Evolutionary conservation across 2,888 invertebrate genomes (phyloP).

Genomic region (Xestia rhomboidea): DNA sequence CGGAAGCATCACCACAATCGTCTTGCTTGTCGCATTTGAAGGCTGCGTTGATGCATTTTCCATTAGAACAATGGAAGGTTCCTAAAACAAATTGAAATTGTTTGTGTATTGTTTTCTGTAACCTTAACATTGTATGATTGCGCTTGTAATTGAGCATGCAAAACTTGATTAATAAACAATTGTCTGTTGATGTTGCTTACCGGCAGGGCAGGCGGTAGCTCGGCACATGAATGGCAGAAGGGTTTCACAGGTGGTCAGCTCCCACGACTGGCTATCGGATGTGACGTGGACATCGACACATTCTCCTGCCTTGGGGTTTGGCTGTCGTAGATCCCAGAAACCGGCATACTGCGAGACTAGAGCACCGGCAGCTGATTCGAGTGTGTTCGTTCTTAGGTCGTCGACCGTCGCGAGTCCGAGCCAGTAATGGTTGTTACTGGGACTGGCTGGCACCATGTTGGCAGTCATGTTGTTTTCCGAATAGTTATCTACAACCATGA

Average conservation of each 20-base stretch:
- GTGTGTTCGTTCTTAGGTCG: conserved; percentile 97
- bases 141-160: conserved; percentile 54
- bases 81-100: conserved; percentile 88
- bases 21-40: conserved; percentile 98
- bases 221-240: conserved; percentile 98
- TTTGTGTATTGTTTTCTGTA: conserved; percentile 77
- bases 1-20: conserved; percentile 97
- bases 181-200: conserved; percentile 81
- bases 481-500: conserved; percentile 97
- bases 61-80: conserved; percentile 98
- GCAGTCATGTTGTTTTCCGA: conserved; percentile 97
- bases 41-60: conserved; percentile 96
- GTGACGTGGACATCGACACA: conserved; percentile 95
- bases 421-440: conserved; percentile 96
- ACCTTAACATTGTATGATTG: conserved; percentile 74
- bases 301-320: conserved; percentile 96
- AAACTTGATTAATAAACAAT: conserved; percentile 54
- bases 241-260: conserved; percentile 97
- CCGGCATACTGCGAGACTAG: conserved; percentile 98
- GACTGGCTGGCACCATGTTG: conserved; percentile 93
- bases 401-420: conserved; percentile 97
- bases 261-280: conserved; percentile 96
- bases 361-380: conserved; percentile 97
- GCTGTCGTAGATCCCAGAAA: conserved; percentile 97
- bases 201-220: conserved; percentile 96